Percentiles rank a stretch among this genome's conserved stretches.
These are phyloP conservation scores for Acrocyrtus sp. DNA, from an alignment of 2,888 invertebrate species.

Conservation along the genomic window DNA sequence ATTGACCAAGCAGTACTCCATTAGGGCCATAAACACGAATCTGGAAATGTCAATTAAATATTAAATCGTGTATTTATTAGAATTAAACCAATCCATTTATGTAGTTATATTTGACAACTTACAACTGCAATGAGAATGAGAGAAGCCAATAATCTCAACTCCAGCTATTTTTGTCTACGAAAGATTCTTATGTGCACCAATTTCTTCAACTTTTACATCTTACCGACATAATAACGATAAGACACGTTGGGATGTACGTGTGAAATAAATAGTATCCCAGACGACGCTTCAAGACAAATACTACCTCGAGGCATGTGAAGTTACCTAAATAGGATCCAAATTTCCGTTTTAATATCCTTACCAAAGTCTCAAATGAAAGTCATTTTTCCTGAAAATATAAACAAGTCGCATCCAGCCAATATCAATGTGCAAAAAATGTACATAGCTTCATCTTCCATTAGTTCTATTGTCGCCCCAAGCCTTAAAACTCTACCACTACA, in stretches of 20 bases:
- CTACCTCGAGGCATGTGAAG: constrained; percentile 90
- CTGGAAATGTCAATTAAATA: constrained; percentile 65
- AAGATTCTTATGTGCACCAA: too few relatives aligned
- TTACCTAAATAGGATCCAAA: constrained; percentile 76
- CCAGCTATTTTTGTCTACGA: too few relatives aligned
- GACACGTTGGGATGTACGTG: constrained; percentile 92
- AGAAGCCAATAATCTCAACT: too few relatives aligned
- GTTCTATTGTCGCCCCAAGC: too few relatives aligned
- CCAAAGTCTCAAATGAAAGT: background rate
- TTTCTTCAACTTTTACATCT: constrained; percentile 31
- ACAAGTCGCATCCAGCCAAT: too few relatives aligned
- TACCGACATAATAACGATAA: constrained; percentile 75
- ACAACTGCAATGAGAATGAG: too few relatives aligned
- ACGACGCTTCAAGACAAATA: constrained; percentile 87
- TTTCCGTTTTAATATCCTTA: too few relatives aligned
- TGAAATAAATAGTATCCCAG: constrained; percentile 93
- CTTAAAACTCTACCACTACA: too few relatives aligned
- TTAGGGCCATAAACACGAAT: constrained; percentile 92
- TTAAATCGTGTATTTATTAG: too few relatives aligned
- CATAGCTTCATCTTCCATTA: too few relatives aligned
- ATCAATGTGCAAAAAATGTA: background rate
- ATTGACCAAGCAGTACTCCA: constrained; percentile 92
- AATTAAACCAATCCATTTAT: too few relatives aligned
- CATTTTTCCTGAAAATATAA: background rate
- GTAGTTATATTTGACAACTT: too few relatives aligned